Percentiles rank a stretch among this genome's conserved stretches.
Evolutionary conservation across 2,888 invertebrate species (phyloP).

Genomic region (Proisotoma minuta): DNA sequence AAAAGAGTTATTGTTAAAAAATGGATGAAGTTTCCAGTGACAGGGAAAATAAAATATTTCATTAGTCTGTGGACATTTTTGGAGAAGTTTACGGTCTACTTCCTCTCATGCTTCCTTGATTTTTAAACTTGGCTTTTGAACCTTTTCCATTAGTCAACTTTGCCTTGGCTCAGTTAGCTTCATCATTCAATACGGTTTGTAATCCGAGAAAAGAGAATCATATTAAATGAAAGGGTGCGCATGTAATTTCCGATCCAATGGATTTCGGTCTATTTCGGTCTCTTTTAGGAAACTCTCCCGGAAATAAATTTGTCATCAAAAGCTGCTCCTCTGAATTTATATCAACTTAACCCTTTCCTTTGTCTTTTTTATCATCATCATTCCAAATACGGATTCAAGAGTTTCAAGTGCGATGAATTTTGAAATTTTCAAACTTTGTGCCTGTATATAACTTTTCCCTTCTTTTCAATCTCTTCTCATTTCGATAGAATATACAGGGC

Average conservation of each 20-base stretch:
- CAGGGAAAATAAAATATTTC: too few relatives aligned
- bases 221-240: constrained; percentile 42
- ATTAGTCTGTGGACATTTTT: not conserved
- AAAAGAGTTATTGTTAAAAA: too few relatives aligned
- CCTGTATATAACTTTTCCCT: too few relatives aligned
- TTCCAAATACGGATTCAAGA: not conserved
- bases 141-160: constrained; percentile 4
- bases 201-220: constrained; percentile 23
- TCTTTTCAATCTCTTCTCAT: too few relatives aligned
- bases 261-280: constrained; percentile 41
- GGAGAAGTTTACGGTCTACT: constrained; percentile 13
- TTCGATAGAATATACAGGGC: too few relatives aligned
- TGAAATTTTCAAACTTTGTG: too few relatives aligned
- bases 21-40: too few relatives aligned
- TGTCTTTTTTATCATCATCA: constrained; percentile 12
- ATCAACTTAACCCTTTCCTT: constrained; percentile 32
- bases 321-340: constrained; percentile 41
- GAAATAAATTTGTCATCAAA: constrained; percentile 47
- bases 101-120: constrained; percentile 21
- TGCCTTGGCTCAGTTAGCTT: not conserved
- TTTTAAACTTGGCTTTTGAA: constrained; percentile 9
- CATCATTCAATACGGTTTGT: not conserved
- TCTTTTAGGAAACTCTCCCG: constrained; percentile 35
- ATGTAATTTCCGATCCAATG: constrained; percentile 47
- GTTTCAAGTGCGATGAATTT: too few relatives aligned